These are phyloP conservation scores for Thomomys bottae DNA, from an alignment of 2,113 vertebrate species.

Conservation along the genomic window DNA sequence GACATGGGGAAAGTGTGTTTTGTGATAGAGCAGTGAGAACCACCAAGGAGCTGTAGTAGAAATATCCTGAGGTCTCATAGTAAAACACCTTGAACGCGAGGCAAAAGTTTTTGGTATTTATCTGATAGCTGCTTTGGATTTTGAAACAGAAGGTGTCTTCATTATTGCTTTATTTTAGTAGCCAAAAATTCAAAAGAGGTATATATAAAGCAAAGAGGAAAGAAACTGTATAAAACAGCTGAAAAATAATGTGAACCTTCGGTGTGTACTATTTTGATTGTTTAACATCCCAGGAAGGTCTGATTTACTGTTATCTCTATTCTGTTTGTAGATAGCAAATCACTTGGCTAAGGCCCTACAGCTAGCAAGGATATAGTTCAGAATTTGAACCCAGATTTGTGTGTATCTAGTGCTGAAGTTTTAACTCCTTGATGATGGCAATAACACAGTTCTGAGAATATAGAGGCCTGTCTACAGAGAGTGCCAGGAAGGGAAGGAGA, in stretches of 20 bases:
- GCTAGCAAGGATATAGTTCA: background rate
- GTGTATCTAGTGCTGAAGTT: background rate
- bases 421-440: background rate
- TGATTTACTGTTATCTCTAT: background rate
- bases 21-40: background rate
- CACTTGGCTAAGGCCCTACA: background rate
- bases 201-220: background rate
- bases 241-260: background rate
- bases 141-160: background rate
- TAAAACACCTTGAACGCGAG: conserved; percentile 3
- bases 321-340: background rate
- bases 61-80: background rate
- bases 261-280: background rate
- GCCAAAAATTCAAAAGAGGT: conserved; percentile 25
- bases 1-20: background rate
- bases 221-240: conserved; percentile 20
- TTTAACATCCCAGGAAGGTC: background rate
- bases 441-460: background rate
- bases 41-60: background rate
- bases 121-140: background rate
- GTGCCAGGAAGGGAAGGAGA: too few species aligned
- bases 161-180: conserved; percentile 36
- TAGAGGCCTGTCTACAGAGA: background rate
- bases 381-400: conserved; percentile 35
- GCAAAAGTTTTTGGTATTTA: background rate